phyloP scores from a whole-genome alignment of 2,113 vertebrate genomes.

The Miniopterus natalensis region DNA sequence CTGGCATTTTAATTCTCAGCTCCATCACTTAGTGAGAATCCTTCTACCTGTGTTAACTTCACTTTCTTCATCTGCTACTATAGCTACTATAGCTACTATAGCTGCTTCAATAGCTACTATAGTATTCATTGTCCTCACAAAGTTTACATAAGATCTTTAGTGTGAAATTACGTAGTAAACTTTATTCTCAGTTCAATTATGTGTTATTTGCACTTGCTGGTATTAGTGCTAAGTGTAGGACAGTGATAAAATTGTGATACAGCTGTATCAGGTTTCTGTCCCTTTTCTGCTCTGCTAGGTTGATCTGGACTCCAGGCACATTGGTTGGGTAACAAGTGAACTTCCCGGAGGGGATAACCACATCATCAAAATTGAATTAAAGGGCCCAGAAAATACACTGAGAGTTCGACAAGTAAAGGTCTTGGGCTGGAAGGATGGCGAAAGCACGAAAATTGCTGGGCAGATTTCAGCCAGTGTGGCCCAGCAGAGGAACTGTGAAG shows the following conservation, averaged over 20 bases:
- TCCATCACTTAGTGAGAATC: not conserved
- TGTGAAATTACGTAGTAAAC: not conserved
- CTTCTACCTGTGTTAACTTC: not conserved
- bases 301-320: conserved; percentile 98
- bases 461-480: conserved; percentile 97
- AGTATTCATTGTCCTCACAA: not conserved
- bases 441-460: conserved; percentile 97
- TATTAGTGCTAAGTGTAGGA: not conserved
- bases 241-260: not conserved
- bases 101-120: not conserved
- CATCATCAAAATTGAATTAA: conserved; percentile 98
- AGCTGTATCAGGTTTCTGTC: conserved; percentile 66
- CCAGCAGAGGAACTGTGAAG: conserved; percentile 98
- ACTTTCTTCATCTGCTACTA: conserved; percentile 15
- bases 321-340: conserved; percentile 99
- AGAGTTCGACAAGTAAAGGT: conserved; percentile 99
- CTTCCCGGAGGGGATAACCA: conserved; percentile 97
- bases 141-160: conserved; percentile 28
- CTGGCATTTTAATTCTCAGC: conserved; percentile 15
- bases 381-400: conserved; percentile 98
- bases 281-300: conserved; percentile 88
- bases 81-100: not conserved
- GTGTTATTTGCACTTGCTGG: conserved; percentile 48
- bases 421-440: conserved; percentile 98
- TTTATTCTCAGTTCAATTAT: not conserved